Percentiles rank a stretch among this genome's conserved stretches.
Conservation (phyloP, 2,113 vertebrate genomes). For the Catharus fuscescens region DNA sequence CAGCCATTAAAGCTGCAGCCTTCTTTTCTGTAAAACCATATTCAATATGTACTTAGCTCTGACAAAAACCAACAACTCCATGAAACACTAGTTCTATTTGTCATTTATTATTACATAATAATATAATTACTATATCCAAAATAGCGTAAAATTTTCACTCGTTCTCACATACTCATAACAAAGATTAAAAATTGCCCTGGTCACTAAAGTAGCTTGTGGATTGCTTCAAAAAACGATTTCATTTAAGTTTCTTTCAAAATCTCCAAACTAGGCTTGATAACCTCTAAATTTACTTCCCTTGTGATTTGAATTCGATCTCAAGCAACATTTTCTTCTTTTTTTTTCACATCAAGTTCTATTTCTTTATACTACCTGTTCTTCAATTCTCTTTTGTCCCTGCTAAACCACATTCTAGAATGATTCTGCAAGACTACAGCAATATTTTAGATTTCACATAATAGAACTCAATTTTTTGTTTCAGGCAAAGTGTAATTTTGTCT, state of each 20-base stretch:
- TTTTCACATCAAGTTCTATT: background rate
- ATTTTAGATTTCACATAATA: slow-evolving; percentile 63
- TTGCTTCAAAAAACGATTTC: background rate
- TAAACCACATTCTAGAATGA: slow-evolving; percentile 4
- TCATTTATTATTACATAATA: background rate
- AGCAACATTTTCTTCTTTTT: background rate
- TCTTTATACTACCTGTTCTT: slow-evolving; percentile 20
- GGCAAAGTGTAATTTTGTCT: slow-evolving; percentile 64
- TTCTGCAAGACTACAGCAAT: background rate
- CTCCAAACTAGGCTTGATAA: background rate
- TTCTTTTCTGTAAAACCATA: background rate
- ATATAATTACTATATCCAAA: background rate
- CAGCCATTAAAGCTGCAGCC: background rate
- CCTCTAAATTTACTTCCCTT: background rate
- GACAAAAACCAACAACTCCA: background rate
- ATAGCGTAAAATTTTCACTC: background rate
- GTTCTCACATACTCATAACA: background rate
- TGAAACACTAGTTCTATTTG: background rate
- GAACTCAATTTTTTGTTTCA: slow-evolving; percentile 65
- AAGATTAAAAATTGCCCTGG: background rate
- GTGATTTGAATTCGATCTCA: background rate
- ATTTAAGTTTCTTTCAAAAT: background rate
- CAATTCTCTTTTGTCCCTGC: slow-evolving; percentile 1
- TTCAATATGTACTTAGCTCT: background rate
- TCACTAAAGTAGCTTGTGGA: background rate